A percentile compares a stretch with the other conserved stretches of the same genome.
Evolutionary conservation across 2,888 invertebrate species (phyloP).

Genomic region (Peribatodes rhomboidaria): DNA sequence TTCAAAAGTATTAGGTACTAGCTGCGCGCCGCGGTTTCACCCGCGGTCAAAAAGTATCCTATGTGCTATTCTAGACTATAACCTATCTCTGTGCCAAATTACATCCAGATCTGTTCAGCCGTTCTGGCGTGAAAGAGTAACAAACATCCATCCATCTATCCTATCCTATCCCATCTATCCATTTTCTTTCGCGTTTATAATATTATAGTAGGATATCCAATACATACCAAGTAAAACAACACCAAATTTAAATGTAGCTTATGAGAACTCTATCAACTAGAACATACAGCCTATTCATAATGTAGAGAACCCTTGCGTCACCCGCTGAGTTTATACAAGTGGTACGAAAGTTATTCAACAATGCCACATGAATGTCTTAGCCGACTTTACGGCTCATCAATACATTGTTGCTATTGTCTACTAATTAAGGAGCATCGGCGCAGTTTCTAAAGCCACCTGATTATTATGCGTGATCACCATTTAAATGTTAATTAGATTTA

Average conservation of each 20-base stretch:
- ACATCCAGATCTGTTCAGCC: too few relatives aligned
- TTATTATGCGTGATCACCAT: constrained; percentile 85
- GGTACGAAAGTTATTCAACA: constrained; percentile 59
- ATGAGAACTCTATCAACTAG: constrained; percentile 15
- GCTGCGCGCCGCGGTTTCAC: too few relatives aligned
- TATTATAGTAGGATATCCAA: too few relatives aligned
- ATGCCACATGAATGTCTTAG: constrained; percentile 63
- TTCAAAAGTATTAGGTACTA: too few relatives aligned
- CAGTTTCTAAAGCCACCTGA: constrained; percentile 79
- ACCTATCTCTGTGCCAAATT: too few relatives aligned
- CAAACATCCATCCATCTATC: too few relatives aligned
- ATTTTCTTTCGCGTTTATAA: neutral
- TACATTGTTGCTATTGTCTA: constrained; percentile 75
- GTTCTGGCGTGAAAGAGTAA: too few relatives aligned
- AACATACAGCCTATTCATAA: constrained; percentile 4
- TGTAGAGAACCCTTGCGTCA: constrained; percentile 49
- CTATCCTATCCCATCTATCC: too few relatives aligned
- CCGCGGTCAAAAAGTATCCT: too few relatives aligned
- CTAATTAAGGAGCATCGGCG: constrained; percentile 78
- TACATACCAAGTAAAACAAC: neutral
- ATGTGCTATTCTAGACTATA: too few relatives aligned
- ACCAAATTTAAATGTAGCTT: constrained; percentile 14
- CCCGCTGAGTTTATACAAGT: constrained; percentile 71
- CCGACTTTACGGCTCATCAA: constrained; percentile 71
- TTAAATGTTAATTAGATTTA: constrained; percentile 85